These are phyloP conservation scores for Neoscelio sp. DNA, from an alignment of 2,888 invertebrate genomes.

Conservation along the genomic window DNA sequence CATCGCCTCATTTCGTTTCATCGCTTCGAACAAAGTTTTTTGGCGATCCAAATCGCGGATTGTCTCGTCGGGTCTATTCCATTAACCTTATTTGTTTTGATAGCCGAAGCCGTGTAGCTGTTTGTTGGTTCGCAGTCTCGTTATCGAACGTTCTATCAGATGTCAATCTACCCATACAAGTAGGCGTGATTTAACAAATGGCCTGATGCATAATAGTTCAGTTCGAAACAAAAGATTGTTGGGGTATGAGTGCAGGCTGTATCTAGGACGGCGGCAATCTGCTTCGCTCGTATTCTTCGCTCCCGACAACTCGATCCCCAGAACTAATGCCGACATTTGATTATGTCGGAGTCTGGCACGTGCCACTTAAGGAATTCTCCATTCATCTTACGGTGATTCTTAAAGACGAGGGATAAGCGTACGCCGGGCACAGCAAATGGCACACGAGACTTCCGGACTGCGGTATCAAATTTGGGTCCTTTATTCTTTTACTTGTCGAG, in stretches of 20 bases:
- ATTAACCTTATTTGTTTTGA: conserved; percentile 3
- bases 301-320: conserved; percentile 52
- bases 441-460: conserved; percentile 82
- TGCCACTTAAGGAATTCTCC: conserved; percentile 77
- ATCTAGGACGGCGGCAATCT: conserved; percentile 54
- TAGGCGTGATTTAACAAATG: conserved; percentile 61
- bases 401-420: conserved; percentile 75
- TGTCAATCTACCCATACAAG: conserved; percentile 36
- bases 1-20: conserved; percentile 9
- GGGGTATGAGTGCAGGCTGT: conserved; percentile 46
- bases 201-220: conserved; percentile 31
- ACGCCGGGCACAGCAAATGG: conserved; percentile 79
- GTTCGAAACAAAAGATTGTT: conserved; percentile 55
- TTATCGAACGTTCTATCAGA: conserved; percentile 34
- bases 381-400: conserved; percentile 77
- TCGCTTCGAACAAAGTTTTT: too few species aligned
- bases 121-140: conserved; percentile 12
- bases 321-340: conserved; percentile 54
- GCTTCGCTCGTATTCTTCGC: conserved; percentile 38
- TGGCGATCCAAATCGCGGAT: too few species aligned
- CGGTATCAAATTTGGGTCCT: conserved; percentile 78
- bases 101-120: neutral
- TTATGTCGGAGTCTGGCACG: conserved; percentile 75
- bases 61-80: too few species aligned
- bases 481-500: conserved; percentile 73